These are phyloP conservation scores for Lepidurus couesii DNA, from an alignment of 1,140 invertebrate species.

Conservation along the genomic window DNA sequence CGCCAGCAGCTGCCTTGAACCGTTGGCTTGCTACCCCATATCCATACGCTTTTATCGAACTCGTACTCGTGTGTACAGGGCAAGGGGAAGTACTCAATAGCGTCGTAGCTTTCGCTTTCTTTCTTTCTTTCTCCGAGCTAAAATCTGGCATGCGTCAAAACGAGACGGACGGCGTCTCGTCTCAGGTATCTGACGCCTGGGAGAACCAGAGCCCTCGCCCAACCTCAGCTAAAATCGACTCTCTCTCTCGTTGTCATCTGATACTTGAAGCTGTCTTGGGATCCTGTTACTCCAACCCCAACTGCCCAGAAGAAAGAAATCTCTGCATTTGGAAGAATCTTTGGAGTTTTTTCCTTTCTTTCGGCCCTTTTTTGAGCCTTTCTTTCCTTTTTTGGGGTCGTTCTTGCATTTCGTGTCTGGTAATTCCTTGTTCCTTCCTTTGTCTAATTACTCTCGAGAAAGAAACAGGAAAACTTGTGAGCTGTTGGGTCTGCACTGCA, in stretches of 20 bases:
- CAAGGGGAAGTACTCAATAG: not conserved
- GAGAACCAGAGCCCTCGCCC: not conserved
- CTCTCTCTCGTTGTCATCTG: not conserved
- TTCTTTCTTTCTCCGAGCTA: not conserved
- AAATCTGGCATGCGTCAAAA: constrained; percentile 13
- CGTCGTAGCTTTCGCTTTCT: not conserved
- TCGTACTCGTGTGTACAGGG: not conserved
- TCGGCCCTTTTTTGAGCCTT: not conserved
- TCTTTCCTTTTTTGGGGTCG: not conserved
- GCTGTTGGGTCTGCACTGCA: no score
- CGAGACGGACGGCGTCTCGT: not conserved
- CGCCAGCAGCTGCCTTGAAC: not conserved
- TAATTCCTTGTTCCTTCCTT: not conserved
- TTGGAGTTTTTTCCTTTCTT: not conserved
- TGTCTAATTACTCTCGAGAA: not conserved
- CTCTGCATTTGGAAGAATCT: not conserved
- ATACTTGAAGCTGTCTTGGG: not conserved
- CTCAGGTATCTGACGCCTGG: constrained; percentile 6
- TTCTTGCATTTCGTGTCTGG: not conserved
- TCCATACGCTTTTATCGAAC: not conserved
- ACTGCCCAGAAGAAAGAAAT: not conserved
- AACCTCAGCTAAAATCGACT: not conserved
- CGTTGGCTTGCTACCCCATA: not conserved
- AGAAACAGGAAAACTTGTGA: no score
- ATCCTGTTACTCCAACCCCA: not conserved